Evolutionary conservation across 1,140 invertebrate species (phyloP).

Genomic region (Sminthurinus signatus): DNA sequence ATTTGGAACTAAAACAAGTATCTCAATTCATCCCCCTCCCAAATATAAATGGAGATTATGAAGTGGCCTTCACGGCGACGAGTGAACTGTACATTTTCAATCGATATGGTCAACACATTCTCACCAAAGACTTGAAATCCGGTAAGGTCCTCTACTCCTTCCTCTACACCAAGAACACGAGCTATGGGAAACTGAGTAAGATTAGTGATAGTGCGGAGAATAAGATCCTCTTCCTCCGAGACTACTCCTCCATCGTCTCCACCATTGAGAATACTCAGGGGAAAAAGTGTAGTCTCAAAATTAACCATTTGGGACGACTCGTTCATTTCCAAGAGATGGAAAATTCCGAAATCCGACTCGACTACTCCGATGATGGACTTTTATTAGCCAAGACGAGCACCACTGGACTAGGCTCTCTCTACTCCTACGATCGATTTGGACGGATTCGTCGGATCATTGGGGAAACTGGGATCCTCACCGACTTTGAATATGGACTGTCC

Average conservation of each 20-base stretch:
- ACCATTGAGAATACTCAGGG: slow-evolving; percentile 91
- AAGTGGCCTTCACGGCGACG: slow-evolving; percentile 81
- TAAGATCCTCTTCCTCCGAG: slow-evolving; percentile 82
- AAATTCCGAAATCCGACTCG: slow-evolving; percentile 32
- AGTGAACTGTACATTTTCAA: slow-evolving; percentile 90
- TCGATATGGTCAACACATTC: slow-evolving; percentile 87
- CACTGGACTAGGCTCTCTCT: slow-evolving; percentile 26
- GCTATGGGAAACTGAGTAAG: slow-evolving; percentile 85
- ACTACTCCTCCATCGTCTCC: slow-evolving; percentile 66
- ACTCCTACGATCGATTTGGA: slow-evolving; percentile 34
- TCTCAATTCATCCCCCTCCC: slow-evolving; percentile 72
- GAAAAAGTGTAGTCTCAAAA: slow-evolving; percentile 81
- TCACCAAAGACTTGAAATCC: slow-evolving; percentile 85
- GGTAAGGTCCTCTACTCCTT: slow-evolving; percentile 89
- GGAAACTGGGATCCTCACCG: slow-evolving; percentile 31
- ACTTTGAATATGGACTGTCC: slow-evolving; percentile 27
- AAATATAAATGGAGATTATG: slow-evolving; percentile 84
- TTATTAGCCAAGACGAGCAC: slow-evolving; percentile 31
- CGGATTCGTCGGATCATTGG: slow-evolving; percentile 28
- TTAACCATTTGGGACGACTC: slow-evolving; percentile 76
- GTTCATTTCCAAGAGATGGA: slow-evolving; percentile 59
- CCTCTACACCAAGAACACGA: slow-evolving; percentile 92
- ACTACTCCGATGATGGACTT: slow-evolving; percentile 38
- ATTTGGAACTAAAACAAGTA: slow-evolving; percentile 66
- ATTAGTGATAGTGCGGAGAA: slow-evolving; percentile 89